phyloP scores from a whole-genome alignment of 2,797 vertebrate genomes.

The Toxotes lorentzi region DNA sequence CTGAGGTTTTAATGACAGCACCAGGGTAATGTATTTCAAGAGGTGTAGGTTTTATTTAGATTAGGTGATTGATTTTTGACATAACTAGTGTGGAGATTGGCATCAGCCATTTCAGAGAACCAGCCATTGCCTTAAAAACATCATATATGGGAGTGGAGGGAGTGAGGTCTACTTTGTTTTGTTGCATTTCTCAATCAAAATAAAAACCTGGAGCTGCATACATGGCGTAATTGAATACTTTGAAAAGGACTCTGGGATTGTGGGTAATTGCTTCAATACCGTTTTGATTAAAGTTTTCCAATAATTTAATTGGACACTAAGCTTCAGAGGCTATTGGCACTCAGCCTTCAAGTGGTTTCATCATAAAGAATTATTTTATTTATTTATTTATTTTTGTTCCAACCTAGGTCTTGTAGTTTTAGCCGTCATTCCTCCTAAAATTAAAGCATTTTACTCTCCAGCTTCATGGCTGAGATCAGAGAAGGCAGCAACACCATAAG shows the following conservation, averaged over 20 bases:
- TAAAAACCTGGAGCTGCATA: slow-evolving; percentile 17
- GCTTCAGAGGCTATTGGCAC: slow-evolving; percentile 46
- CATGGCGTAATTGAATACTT: slow-evolving; percentile 38
- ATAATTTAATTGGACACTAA: slow-evolving; percentile 41
- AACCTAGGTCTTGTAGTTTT: slow-evolving; percentile 13
- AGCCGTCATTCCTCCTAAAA: slow-evolving; percentile 18
- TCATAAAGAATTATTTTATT: not conserved
- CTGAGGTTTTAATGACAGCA: slow-evolving; percentile 25
- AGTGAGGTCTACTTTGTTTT: slow-evolving; percentile 23
- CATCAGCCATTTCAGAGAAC: not conserved
- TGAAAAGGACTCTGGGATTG: slow-evolving; percentile 37
- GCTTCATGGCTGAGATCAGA: slow-evolving; percentile 2
- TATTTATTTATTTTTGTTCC: slow-evolving; percentile 12
- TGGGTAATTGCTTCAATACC: slow-evolving; percentile 47
- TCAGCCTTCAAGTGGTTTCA: slow-evolving; percentile 35
- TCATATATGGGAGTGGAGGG: not conserved
- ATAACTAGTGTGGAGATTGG: not conserved
- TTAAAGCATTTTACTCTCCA: slow-evolving; percentile 23
- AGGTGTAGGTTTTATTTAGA: slow-evolving; percentile 8
- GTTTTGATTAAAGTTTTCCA: slow-evolving; percentile 55
- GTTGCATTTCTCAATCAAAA: slow-evolving; percentile 37
- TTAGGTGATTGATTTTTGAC: not conserved
- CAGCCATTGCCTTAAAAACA: slow-evolving; percentile 6
- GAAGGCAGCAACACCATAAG: not conserved
- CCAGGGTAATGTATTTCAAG: not conserved